Conservation (phyloP, 2,797 vertebrate species). For the Phataginus tetradactyla region DNA sequence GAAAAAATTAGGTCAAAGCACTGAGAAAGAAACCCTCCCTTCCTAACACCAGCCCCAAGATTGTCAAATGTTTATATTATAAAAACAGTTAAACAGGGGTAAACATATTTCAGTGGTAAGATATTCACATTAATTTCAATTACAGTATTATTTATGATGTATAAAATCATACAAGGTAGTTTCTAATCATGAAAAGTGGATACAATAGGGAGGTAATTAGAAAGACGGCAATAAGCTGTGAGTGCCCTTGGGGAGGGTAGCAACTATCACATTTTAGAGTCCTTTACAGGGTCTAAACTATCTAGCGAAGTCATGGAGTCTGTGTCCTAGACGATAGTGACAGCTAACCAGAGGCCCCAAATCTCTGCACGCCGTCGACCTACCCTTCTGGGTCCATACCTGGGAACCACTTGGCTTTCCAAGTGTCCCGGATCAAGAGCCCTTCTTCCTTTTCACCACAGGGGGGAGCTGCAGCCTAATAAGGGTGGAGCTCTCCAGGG, state of each 20-base stretch:
- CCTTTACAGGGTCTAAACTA: background rate
- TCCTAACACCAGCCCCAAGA: background rate
- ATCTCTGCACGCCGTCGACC: background rate
- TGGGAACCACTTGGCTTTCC: background rate
- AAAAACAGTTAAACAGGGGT: background rate
- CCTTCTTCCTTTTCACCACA: constrained; percentile 60
- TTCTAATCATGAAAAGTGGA: background rate
- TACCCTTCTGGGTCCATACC: background rate
- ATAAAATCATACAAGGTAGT: background rate
- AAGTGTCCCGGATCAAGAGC: fast-evolving
- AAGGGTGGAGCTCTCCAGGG: background rate
- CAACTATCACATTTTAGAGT: background rate
- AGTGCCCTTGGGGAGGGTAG: background rate
- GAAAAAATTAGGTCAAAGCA: constrained; percentile 11
- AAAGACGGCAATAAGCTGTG: background rate
- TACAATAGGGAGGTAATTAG: background rate
- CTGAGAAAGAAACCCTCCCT: background rate
- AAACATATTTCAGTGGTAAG: background rate
- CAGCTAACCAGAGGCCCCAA: fast-evolving
- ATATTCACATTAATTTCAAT: background rate
- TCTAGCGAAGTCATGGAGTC: background rate
- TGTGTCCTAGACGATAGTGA: background rate
- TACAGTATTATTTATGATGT: background rate
- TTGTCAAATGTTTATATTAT: background rate
- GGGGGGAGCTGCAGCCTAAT: constrained; percentile 67